phyloP scores from a whole-genome alignment of 2,113 vertebrate species.

The Etia nguti region DNA sequence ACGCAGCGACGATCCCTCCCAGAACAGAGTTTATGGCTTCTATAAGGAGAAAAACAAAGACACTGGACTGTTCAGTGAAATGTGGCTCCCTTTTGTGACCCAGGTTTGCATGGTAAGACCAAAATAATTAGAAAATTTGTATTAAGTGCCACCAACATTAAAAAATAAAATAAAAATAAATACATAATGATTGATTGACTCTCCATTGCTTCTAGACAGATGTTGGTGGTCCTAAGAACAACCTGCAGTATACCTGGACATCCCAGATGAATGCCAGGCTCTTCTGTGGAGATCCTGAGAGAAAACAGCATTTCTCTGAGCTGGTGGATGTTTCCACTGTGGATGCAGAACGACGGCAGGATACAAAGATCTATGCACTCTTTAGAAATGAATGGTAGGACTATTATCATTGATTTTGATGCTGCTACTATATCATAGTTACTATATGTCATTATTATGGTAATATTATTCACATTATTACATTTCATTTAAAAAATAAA shows the following conservation, averaged over 20 bases:
- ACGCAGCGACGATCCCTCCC: not conserved
- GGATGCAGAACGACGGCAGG: slow-evolving; percentile 10
- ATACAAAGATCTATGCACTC: slow-evolving; percentile 63
- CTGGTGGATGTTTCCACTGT: slow-evolving; percentile 57
- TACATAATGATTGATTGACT: rapidly evolving
- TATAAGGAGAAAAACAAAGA: slow-evolving; percentile 51
- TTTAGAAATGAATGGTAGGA: slow-evolving; percentile 73
- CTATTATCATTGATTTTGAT: not conserved
- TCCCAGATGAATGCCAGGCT: slow-evolving; percentile 64
- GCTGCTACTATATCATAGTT: not conserved
- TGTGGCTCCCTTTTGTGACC: slow-evolving; percentile 61
- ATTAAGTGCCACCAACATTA: not conserved
- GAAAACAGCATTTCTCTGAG: slow-evolving; percentile 38
- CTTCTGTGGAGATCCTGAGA: slow-evolving; percentile 51
- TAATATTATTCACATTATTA: not conserved
- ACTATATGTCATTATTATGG: not conserved
- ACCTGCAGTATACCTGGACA: slow-evolving; percentile 66
- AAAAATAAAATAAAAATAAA: not conserved
- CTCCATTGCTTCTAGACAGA: slow-evolving; percentile 43
- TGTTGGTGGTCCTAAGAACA: slow-evolving; percentile 52
- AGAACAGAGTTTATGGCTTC: slow-evolving; percentile 63
- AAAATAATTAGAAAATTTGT: not conserved
- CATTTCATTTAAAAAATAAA: not conserved
- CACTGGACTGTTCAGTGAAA: not conserved
- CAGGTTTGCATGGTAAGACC: slow-evolving; percentile 67